Conservation (phyloP, 2,113 vertebrate genomes). For the Erinaceus europaeus region DNA sequence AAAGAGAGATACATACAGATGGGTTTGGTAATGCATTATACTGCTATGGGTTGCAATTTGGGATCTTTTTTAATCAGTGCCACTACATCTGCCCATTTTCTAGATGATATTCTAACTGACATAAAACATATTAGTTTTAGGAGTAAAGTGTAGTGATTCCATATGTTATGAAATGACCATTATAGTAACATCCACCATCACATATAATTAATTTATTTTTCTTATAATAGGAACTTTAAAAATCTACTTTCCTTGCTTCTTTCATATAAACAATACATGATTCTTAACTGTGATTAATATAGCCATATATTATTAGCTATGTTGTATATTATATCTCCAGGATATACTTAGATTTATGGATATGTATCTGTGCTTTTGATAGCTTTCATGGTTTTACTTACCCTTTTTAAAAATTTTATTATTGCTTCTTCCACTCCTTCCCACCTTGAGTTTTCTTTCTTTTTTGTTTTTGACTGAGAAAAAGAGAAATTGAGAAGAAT, state of each 20-base stretch:
- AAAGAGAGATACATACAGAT: no score
- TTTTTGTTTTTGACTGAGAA: no score
- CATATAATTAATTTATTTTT: not conserved
- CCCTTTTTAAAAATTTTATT: no score
- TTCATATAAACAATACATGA: not conserved
- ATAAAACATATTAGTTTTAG: not conserved
- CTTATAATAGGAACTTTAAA: not conserved
- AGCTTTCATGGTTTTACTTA: not conserved
- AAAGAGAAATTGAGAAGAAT: no score
- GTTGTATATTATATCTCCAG: not conserved
- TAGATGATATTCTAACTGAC: no score
- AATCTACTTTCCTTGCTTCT: not conserved
- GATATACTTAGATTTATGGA: not conserved
- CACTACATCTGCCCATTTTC: not conserved
- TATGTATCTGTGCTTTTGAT: not conserved
- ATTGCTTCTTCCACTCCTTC: no score
- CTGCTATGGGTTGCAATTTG: not conserved
- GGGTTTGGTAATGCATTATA: not conserved
- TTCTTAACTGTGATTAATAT: not conserved
- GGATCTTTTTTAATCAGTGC: not conserved
- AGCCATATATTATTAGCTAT: not conserved
- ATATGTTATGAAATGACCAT: not conserved
- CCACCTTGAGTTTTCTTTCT: not conserved
- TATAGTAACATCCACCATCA: not conserved
- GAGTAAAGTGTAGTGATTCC: not conserved